Percentiles rank a stretch among this genome's conserved stretches.
Conservation (phyloP, 2,797 vertebrate genomes). For the Tiaroga cobitis region DNA sequence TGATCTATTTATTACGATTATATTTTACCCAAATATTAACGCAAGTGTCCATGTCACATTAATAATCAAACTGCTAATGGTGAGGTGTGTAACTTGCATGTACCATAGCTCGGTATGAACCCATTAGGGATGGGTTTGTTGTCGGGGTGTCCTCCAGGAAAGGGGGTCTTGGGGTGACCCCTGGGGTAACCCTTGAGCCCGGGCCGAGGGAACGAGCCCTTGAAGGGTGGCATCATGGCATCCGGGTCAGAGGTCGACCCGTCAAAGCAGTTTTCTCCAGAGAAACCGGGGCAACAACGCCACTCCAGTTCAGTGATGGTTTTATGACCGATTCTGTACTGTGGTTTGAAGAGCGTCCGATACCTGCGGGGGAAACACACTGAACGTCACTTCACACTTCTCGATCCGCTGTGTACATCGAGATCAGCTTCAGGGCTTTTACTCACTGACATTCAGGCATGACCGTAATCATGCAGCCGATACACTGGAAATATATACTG, state of each 20-base stretch:
- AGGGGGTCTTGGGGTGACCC: constrained; percentile 73
- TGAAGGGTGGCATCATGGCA: constrained; percentile 77
- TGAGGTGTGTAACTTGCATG: constrained; percentile 51
- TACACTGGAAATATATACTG: background rate
- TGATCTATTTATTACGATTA: background rate
- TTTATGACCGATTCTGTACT: constrained; percentile 92
- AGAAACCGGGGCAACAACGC: constrained; percentile 92
- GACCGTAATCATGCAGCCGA: background rate
- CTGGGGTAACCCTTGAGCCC: constrained; percentile 82
- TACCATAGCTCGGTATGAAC: constrained; percentile 79
- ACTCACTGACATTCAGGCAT: background rate
- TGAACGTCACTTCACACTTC: background rate
- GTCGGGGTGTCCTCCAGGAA: constrained; percentile 73
- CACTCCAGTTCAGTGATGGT: constrained; percentile 92
- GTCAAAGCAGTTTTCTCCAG: constrained; percentile 88
- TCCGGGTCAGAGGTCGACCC: constrained; percentile 81
- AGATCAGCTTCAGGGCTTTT: background rate
- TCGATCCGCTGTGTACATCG: background rate
- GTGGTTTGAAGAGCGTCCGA: constrained; percentile 90
- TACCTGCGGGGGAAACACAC: constrained; percentile 80
- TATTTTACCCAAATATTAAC: background rate
- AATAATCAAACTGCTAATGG: background rate
- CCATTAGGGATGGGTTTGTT: constrained; percentile 73
- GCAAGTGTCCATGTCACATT: background rate
- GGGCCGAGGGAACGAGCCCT: constrained; percentile 78